Evolutionary conservation across 1,140 invertebrate species (phyloP), one percentile per base, ranked within the genome.

Genomic region (Battus philenor): DNA sequence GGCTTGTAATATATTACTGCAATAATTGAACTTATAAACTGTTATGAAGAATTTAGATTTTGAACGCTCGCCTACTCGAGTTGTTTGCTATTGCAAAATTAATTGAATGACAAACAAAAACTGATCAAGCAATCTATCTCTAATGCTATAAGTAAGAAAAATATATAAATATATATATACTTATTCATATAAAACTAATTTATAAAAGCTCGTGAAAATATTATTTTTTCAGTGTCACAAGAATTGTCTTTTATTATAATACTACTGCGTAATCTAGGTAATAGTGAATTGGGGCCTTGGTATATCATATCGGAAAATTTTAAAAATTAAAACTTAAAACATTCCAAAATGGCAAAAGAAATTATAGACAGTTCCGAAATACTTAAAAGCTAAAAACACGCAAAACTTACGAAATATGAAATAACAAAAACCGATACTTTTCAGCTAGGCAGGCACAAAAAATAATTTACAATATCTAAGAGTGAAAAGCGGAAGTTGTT

Each of bases 131-230:
- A 59, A 45, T 44, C 73, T 77, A 77, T 50, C 17, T 36, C 74
- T 79, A 41, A 79, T 65, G 50, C 63, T 81, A 81, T 59, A 65
- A 78, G 78, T 82, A 82, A 79, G 69, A 82, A 82, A 80, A 82
- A 82, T 82, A 82, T 78, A 80, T 79, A 80, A 61, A n/a, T n/a
- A n/a, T n/a, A n/a, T n/a, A n/a, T n/a, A n/a, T n/a, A n/a, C n/a
- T n/a, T n/a, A n/a, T 63, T 77, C 70, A 67, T 50, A 72, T 69
- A 63, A 54, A 76, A 77, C 67, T 82, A 80, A 76, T 70, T 63
- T 76, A 68, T 72, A 62, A 81, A 84, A 81, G 77, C 76, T 81
- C 76, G 67, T 82, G 75, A 75, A 74, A 80, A 67, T 71, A 68
- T 72, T n/a, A n/a, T n/a, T n/a, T n/a, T 72, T 47, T 62, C 63